These are phyloP conservation scores for Acromyrmex charruanus DNA, from an alignment of 1,140 invertebrate genomes.

Conservation along the genomic window DNA sequence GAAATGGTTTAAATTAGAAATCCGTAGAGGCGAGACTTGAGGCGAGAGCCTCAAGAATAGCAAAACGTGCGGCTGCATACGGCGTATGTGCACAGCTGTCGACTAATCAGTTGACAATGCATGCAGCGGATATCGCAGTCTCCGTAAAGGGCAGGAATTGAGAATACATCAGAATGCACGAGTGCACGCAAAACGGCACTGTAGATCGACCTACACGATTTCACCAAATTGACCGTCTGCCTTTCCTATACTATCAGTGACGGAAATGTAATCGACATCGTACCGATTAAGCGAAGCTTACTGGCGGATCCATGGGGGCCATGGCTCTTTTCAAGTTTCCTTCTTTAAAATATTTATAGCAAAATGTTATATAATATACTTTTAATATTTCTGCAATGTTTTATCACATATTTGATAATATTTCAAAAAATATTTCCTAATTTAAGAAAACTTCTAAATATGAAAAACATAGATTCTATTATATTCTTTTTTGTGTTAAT, in stretches of 20 bases:
- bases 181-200: constrained; percentile 27
- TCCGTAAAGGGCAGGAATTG: constrained; percentile 13
- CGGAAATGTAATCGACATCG: constrained; percentile 28
- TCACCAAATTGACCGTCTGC: constrained; percentile 33
- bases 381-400: too few relatives aligned
- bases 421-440: too few relatives aligned
- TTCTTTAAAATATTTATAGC: too few relatives aligned
- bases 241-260: not conserved
- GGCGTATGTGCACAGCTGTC: constrained; percentile 53
- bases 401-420: too few relatives aligned
- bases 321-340: too few relatives aligned
- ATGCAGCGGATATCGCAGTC: constrained; percentile 39
- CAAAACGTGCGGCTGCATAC: not conserved
- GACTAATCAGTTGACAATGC: constrained; percentile 42
- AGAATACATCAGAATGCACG: constrained; percentile 41
- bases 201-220: constrained; percentile 15
- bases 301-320: too few relatives aligned
- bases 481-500: too few relatives aligned
- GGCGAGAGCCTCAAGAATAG: constrained; percentile 18
- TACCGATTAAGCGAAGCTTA: constrained; percentile 14
- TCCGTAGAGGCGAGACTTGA: constrained; percentile 18
- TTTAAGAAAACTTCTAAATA: too few relatives aligned
- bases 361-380: too few relatives aligned
- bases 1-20: constrained; percentile 50
- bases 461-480: too few relatives aligned